Base-by-base conservation (phyloP, 2,113 vertebrate species). In the Syngnathus floridae region DNA sequence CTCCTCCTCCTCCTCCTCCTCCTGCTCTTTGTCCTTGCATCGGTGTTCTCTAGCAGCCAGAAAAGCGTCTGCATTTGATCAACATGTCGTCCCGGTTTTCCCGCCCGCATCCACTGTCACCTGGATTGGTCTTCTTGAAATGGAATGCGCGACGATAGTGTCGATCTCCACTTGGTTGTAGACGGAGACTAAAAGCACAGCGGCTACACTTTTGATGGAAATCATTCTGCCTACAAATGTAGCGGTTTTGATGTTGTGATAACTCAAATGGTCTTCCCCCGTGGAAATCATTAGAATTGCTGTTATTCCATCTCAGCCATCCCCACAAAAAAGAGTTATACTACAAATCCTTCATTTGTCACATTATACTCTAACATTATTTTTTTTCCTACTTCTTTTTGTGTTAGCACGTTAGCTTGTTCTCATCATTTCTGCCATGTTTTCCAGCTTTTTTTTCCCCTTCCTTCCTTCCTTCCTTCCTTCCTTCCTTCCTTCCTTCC, bases 11-110 rank as follows among this genome's bases (percentile, higher is more conserved):
- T 61, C 71, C 51, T 71, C 55, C 37, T 61, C 54, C 55, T 40
- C 59, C 54, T 36, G 62, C 67, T 77, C 77, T 81, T 78, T 85
- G 75, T 86, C 81, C 75, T 75, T 77, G 76, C 16, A 71, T 70
- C 68, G 67, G 62, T 68, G 61, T 61, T 72, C 40, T 22, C 19
- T 51, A 35, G 36, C 16, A 26, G 57, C 64, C 67, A 78, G 60
- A 61, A 67, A 73, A 73, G 66, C 65, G 3, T 55, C 58, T 11
- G 43, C 54, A n/a, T 71, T 82, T 81, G 78, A 83, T 72, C 76
- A 81, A 76, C 78, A 78, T 21, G 62, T 84, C 58, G 61, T 68
- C 73, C 65, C 72, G 71, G 76, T 70, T 46, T 67, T 68, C 69
- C 71, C n/a, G 66, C 55, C 21, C 9, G 1, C 72, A 72, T 78